Conservation (phyloP, 2,113 vertebrate genomes). For the Odontesthes bonariensis region DNA sequence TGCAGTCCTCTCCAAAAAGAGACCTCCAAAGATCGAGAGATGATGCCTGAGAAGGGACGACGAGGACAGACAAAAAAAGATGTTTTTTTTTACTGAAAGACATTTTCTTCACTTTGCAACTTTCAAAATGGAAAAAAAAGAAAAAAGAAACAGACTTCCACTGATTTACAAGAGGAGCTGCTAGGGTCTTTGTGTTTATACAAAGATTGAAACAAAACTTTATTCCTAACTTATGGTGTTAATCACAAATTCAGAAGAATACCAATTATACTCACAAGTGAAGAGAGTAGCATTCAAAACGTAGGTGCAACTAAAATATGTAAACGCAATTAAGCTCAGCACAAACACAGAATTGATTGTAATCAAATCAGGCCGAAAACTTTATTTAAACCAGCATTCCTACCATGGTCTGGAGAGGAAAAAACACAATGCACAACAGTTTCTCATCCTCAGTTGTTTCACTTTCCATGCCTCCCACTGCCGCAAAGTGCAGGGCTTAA, state of each 20-base stretch:
- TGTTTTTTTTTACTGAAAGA: neutral
- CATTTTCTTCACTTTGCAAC: neutral
- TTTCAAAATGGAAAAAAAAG: constrained; percentile 1
- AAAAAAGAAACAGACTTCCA: neutral
- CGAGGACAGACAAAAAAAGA: neutral
- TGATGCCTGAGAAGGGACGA: neutral
- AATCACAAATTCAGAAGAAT: neutral
- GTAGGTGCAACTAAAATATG: constrained; percentile 40
- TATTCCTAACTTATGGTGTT: constrained; percentile 1
- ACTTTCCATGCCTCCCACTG: constrained; percentile 53
- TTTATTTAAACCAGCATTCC: constrained; percentile 57
- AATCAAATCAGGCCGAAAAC: constrained; percentile 61
- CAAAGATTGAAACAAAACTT: neutral
- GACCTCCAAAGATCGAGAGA: constrained; percentile 34
- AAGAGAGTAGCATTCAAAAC: constrained; percentile 19
- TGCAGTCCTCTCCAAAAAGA: constrained; percentile 39
- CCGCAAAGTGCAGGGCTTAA: constrained; percentile 77
- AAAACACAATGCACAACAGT: constrained; percentile 24
- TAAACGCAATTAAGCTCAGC: constrained; percentile 46
- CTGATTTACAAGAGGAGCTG: constrained; percentile 34
- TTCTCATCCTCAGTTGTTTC: constrained; percentile 15
- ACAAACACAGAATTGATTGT: constrained; percentile 32
- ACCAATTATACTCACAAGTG: neutral
- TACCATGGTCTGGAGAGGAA: constrained; percentile 31
- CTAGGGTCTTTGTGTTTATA: neutral